These are phyloP conservation scores for Anadara kagoshimensis DNA, from an alignment of 1,140 invertebrate genomes.

Conservation along the genomic window DNA sequence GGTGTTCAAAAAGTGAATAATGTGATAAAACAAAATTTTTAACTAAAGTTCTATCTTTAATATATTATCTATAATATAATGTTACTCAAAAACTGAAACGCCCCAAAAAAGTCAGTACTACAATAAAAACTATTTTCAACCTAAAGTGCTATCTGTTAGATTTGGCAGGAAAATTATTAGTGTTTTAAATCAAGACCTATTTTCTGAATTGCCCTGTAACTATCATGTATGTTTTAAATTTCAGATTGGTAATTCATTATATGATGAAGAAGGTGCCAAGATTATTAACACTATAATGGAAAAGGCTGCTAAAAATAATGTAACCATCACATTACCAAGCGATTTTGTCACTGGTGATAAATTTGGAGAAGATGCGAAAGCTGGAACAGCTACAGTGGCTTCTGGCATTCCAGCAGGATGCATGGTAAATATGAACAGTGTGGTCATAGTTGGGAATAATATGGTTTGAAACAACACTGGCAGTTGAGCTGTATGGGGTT, in stretches of 20 bases:
- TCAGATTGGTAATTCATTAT: constrained; percentile 94
- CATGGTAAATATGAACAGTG: constrained; percentile 78
- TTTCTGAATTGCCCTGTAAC: neutral
- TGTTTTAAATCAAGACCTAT: too few species aligned
- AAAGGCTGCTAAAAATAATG: constrained; percentile 95
- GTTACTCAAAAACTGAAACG: too few species aligned
- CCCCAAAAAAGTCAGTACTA: too few species aligned
- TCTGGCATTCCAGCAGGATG: constrained; percentile 93
- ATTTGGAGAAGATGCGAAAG: constrained; percentile 93
- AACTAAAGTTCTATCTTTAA: too few species aligned
- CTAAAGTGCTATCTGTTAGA: too few species aligned
- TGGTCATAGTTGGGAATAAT: neutral
- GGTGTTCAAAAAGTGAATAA: too few species aligned
- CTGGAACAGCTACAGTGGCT: constrained; percentile 85
- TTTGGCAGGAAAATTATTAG: too few species aligned
- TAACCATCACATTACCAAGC: constrained; percentile 94
- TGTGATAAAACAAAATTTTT: too few species aligned
- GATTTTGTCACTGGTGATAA: constrained; percentile 98
- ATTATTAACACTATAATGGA: constrained; percentile 93
- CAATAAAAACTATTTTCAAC: too few species aligned
- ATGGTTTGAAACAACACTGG: neutral
- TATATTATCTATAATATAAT: too few species aligned
- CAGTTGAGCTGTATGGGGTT: neutral
- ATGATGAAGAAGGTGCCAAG: constrained; percentile 95
- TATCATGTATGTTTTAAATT: constrained; percentile 46